phyloP scores from a whole-genome alignment of 2,797 vertebrate species.

The Cuniculus paca region DNA sequence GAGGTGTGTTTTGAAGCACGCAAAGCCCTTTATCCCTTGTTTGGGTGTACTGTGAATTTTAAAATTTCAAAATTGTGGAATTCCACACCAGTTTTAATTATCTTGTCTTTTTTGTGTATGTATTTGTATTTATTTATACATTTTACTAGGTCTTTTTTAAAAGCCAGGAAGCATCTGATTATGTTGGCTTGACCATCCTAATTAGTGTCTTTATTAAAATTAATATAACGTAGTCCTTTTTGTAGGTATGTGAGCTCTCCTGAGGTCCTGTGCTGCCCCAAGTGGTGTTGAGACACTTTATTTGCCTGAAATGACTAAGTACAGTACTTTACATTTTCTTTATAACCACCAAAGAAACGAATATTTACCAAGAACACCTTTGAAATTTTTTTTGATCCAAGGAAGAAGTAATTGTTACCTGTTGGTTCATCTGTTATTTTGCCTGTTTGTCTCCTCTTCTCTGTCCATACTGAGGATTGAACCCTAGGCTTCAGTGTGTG shows the following conservation, averaged over 20 bases:
- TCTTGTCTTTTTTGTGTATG: neutral
- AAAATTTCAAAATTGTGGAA: neutral
- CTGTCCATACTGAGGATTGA: neutral
- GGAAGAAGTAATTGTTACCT: neutral
- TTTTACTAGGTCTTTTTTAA: neutral
- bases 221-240: neutral
- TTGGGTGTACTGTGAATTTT: neutral
- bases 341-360: neutral
- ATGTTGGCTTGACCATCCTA: neutral
- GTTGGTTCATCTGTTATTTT: neutral
- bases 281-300: neutral
- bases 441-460: neutral
- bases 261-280: neutral
- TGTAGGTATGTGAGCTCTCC: neutral
- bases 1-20: neutral
- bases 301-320: neutral
- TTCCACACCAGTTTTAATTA: neutral
- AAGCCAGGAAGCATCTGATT: neutral
- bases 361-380: neutral
- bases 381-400: neutral
- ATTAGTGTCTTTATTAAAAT: neutral
- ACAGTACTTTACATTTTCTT: neutral
- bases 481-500: neutral
- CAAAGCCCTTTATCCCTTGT: neutral
- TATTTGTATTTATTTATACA: neutral